Evolutionary conservation across 2,797 vertebrate genomes (phyloP).

Genomic region (Phyllotis vaccarum): DNA sequence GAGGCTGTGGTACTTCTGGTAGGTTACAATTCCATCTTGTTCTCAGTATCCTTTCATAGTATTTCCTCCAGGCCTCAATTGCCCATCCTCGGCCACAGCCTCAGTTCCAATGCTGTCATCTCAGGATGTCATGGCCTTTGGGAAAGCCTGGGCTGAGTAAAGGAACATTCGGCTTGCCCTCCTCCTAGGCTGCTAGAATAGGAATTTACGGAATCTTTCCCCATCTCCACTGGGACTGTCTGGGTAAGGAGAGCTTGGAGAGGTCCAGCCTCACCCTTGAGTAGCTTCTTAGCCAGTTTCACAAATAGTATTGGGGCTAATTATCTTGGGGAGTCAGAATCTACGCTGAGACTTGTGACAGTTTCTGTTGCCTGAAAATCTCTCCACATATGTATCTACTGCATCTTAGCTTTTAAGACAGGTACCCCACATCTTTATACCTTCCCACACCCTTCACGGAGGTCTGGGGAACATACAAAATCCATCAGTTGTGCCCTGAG

Average conservation of each 20-base stretch:
- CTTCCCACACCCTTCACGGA: neutral
- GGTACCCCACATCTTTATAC: too few species aligned
- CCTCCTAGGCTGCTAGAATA: fast-evolving
- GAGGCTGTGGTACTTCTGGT: slow-evolving; percentile 99
- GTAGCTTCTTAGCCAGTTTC: neutral
- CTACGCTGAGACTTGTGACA: neutral
- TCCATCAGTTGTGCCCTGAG: fast-evolving
- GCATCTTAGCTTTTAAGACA: neutral
- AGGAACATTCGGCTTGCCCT: neutral
- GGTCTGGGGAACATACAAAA: neutral
- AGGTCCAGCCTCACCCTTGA: fast-evolving
- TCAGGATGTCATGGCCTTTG: fast-evolving
- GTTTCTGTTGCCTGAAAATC: neutral
- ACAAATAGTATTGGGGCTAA: neutral
- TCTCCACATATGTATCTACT: neutral
- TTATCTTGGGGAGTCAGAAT: neutral
- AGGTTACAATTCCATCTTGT: slow-evolving; percentile 80
- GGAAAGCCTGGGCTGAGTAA: neutral
- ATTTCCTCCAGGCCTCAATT: fast-evolving
- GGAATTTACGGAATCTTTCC: neutral
- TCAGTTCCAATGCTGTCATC: fast-evolving
- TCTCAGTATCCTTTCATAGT: neutral
- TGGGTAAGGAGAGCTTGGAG: neutral
- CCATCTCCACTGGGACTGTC: fast-evolving
- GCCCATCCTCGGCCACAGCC: neutral